phyloP scores from a whole-genome alignment of 1,140 invertebrate species.

The Microplitis demolitor region DNA sequence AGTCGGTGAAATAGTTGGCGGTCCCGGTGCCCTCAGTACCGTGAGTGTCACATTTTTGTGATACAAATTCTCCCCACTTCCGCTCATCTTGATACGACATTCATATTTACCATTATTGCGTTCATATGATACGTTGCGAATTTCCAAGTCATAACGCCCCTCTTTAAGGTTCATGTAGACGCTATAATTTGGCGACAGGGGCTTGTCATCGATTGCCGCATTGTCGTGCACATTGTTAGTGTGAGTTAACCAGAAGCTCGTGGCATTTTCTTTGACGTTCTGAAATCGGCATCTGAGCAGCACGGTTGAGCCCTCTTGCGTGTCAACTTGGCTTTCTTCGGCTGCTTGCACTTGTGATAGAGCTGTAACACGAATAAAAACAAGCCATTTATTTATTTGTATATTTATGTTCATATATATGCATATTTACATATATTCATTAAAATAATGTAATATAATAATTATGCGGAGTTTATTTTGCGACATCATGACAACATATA shows the following conservation, averaged over 20 bases:
- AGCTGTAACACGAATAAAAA: slow-evolving; percentile 41
- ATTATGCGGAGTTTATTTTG: no score
- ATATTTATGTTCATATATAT: no score
- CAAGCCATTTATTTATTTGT: no score
- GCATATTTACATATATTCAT: no score
- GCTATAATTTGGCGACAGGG: slow-evolving; percentile 53
- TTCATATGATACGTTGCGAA: slow-evolving; percentile 84
- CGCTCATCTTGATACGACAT: slow-evolving; percentile 83
- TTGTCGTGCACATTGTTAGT: slow-evolving; percentile 57
- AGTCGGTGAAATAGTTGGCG: slow-evolving; percentile 76
- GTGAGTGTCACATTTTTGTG: slow-evolving; percentile 82
- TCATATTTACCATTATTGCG: slow-evolving; percentile 91
- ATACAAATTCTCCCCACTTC: slow-evolving; percentile 82
- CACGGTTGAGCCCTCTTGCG: slow-evolving; percentile 58
- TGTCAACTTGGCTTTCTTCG: slow-evolving; percentile 57
- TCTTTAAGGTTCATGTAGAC: slow-evolving; percentile 67
- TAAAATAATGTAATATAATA: no score
- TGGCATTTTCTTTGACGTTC: slow-evolving; percentile 47
- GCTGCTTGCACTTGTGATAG: slow-evolving; percentile 41
- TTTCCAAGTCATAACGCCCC: slow-evolving; percentile 86
- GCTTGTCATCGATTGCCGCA: slow-evolving; percentile 51
- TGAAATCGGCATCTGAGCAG: slow-evolving; percentile 52
- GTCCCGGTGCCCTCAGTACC: slow-evolving; percentile 81
- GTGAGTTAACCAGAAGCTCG: slow-evolving; percentile 57
- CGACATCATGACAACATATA: no score